Conservation (phyloP, 2,888 invertebrate genomes). For the Platycnemis pennipes region DNA sequence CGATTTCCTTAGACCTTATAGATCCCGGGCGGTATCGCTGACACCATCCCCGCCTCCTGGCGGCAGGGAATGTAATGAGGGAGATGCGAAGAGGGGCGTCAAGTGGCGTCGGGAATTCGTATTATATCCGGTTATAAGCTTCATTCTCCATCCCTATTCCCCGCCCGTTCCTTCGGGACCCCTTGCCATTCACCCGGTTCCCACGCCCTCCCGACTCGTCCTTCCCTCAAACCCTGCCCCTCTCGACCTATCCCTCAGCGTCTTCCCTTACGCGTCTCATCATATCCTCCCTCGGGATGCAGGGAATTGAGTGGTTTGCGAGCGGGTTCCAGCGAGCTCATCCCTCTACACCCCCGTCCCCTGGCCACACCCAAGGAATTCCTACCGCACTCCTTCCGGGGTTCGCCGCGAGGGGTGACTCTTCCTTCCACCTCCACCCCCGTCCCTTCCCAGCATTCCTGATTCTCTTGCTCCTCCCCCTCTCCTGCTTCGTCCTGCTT, state of each 20-base stretch:
- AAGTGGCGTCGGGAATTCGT: not conserved
- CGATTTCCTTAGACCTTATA: not conserved
- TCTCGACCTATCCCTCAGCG: not conserved
- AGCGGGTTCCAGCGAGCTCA: no score
- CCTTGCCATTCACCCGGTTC: not conserved
- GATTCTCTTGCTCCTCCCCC: no score
- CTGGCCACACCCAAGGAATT: not conserved
- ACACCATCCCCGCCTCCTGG: not conserved
- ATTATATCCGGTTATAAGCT: constrained; percentile 24
- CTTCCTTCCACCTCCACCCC: no score
- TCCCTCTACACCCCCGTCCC: no score
- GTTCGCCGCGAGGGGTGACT: not conserved
- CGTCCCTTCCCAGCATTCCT: not conserved
- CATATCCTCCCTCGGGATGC: not conserved
- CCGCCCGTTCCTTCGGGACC: not conserved
- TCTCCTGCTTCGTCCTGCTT: no score
- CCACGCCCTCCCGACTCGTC: not conserved
- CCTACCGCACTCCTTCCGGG: not conserved
- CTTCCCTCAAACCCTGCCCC: not conserved
- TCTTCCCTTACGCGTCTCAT: not conserved
- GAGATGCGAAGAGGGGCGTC: not conserved
- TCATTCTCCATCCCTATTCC: not conserved
- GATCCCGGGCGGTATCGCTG: not conserved
- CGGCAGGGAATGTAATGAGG: not conserved
- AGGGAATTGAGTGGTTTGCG: no score